Evolutionary conservation across 2,888 invertebrate genomes (phyloP).

Genomic region (Tineola bisselliella): DNA sequence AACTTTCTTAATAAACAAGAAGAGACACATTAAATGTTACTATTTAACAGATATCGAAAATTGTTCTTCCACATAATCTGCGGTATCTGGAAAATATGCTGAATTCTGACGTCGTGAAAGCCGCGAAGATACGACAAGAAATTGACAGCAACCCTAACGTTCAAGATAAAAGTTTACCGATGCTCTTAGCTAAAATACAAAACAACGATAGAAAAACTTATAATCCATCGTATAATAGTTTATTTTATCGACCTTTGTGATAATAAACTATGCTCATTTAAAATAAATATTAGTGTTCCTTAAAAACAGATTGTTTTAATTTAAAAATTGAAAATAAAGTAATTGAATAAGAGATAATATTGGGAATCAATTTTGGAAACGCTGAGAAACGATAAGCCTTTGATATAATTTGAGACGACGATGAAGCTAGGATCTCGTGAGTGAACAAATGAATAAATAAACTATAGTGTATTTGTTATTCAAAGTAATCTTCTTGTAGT

Average conservation of each 20-base stretch:
- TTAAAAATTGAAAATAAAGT: no score
- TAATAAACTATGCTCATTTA: neutral
- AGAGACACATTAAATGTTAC: neutral
- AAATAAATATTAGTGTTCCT: no score
- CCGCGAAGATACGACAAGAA: constrained; percentile 45
- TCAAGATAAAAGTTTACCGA: constrained; percentile 50
- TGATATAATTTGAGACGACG: no score
- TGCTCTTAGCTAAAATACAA: constrained; percentile 44
- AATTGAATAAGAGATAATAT: no score
- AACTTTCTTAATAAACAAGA: no score
- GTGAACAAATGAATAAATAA: no score
- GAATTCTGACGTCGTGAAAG: constrained; percentile 53
- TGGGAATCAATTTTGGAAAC: no score
- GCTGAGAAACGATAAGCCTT: no score
- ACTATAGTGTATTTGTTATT: no score
- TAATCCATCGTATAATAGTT: neutral
- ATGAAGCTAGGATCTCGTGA: no score
- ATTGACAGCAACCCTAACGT: constrained; percentile 46
- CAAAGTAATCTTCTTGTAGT: no score
- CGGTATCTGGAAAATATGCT: constrained; percentile 57
- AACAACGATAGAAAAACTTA: constrained; percentile 28
- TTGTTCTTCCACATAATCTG: constrained; percentile 51
- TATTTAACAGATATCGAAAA: constrained; percentile 43
- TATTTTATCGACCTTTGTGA: neutral
- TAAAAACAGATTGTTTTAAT: no score